Base-by-base conservation (phyloP, 2,888 invertebrate genomes). In the Apoda limacodes region DNA sequence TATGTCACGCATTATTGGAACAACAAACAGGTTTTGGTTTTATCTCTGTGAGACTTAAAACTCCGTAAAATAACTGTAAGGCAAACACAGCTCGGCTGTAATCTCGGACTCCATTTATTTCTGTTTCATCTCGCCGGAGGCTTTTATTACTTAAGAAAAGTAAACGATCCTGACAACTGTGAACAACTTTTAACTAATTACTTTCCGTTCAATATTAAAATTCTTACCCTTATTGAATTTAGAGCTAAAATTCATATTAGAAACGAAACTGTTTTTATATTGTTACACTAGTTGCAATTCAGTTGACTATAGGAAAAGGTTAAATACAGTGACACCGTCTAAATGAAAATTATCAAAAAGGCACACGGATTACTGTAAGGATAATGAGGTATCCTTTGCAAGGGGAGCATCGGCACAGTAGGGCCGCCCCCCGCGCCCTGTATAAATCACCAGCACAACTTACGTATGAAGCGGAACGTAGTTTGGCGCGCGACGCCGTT, bases 301-400 rank as follows among this genome's bases (percentile, higher is more conserved):
- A 13, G 13, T 24, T 24, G n/a, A 24, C 9, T 13, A 4, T 24
- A n/a, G 7, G 42, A 56, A 64, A 60, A 61, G 60, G 57, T 63
- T 56, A 64, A 41, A 35, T 47, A 39, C 46, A 58, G 48, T 52
- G 58, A 51, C 58, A 57, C 52, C 55, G 58, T 57, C 65, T 64
- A 69, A 71, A 71, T 69, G 67, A 64, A 66, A 67, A 65, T 70
- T 66, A 70, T 71, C 66, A 66, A 68, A 68, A 71, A 71, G 70
- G 67, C 70, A 58, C 62, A 65, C 61, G 71, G 74, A 76, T 76
- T 74, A 75, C 66, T 66, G 65, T 62, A 58, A 69, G 67, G 76
- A 76, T 76, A 78, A 75, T 76, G 74, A 78, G 75, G 74, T 72
- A 72, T 76, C 70, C 66, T 69, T 66, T 48, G 61, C 60, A 56